Conservation (phyloP, 2,113 vertebrate species). For the Echinops telfairi region DNA sequence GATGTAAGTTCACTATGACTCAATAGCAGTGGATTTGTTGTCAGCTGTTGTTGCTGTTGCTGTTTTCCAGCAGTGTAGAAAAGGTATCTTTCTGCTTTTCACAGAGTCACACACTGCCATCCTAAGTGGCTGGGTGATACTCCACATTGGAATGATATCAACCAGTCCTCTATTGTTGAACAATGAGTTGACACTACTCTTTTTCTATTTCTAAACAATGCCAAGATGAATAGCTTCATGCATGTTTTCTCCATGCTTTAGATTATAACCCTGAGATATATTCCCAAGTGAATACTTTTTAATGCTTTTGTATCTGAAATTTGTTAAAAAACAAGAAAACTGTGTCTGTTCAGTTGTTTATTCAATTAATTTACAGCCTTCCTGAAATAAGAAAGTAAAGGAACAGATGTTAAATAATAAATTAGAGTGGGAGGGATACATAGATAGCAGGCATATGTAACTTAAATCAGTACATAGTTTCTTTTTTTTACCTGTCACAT, state of each 20-base stretch:
- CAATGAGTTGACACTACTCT: background rate
- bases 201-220: background rate
- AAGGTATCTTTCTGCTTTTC: background rate
- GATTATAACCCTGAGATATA: background rate
- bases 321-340: background rate
- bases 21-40: no score
- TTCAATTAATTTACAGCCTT: background rate
- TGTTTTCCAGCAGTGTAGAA: conserved; percentile 2
- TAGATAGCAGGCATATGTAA: background rate
- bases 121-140: background rate
- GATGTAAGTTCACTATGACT: no score
- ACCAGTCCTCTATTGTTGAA: background rate
- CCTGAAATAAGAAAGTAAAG: conserved; percentile 11
- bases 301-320: conserved; percentile 27
- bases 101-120: background rate
- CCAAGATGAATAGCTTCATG: background rate
- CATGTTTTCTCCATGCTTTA: no score
- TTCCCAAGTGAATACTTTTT: background rate
- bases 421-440: background rate
- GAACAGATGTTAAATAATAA: conserved; percentile 30
- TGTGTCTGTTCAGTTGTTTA: background rate
- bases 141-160: background rate
- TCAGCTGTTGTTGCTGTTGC: background rate
- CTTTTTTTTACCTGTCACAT: background rate
- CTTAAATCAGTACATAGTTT: background rate